Evolutionary conservation across 2,888 invertebrate species (phyloP), one percentile per base, ranked within the genome.

Genomic region (Salticus scenicus): DNA sequence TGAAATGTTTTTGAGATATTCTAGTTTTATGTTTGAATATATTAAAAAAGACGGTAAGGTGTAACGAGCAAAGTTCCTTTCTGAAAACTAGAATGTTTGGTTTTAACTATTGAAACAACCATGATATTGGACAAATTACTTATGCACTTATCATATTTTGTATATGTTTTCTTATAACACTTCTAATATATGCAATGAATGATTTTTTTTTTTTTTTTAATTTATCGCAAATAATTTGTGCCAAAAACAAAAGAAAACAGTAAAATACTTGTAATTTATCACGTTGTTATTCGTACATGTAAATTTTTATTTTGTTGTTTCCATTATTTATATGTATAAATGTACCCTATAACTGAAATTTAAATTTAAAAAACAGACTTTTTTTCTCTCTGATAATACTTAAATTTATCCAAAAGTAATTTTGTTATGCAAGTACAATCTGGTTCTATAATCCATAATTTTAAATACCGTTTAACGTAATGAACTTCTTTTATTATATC

Each of bases 61-160:
- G 17, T 1, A 17, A 2, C 2, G 24, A 57, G 17, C 5, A 57
- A 57, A 57, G 57, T 57, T 57, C 57, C 57, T 57, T n/a, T 57
- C 57, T 57, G 57, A 57, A 24, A 24, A 4, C 57, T 24, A 57
- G 20, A 17, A 7, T 57, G 17, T 57, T 5, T 24, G 20, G 57
- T 24, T 57, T 57, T 17, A 47, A 47, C 7, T 17, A 14, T 47
- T 47, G 57, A 12, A 1, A 57, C 8, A 8, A 12, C 7, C 12
- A 47, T 37, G 47, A 7, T 47, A n/a, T 47, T 7, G 47, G 24
- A 57, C 24, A 24, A 1, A 24, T 24, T 57, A 57, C 24, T 57
- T 24, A 57, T 57, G 57, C 57, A 57, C 57, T 57, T 57, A 20
- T 57, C 57, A 57, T 57, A 57, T 57, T 57, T 57, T 57, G 57